Percentiles rank a stretch among this genome's conserved stretches.
phyloP scores from a whole-genome alignment of 2,797 vertebrate genomes.

The Takifugu ocellatus region DNA sequence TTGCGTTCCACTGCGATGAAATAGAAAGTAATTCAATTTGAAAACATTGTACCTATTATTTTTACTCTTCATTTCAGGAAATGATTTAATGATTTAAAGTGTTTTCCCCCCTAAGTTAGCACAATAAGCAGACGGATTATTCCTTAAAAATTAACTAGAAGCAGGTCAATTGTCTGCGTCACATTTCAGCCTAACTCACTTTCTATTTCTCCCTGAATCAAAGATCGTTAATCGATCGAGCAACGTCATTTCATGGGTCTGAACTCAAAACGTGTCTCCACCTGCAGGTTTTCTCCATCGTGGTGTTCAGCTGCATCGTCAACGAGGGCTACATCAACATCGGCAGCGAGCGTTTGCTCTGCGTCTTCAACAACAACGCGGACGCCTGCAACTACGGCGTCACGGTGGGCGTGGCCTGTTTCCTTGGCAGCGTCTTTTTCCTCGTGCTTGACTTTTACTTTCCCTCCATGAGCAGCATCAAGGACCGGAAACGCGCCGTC shows the following conservation, averaged over 20 bases:
- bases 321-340: slow-evolving; percentile 95
- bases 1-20: too few species aligned
- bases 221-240: too few species aligned
- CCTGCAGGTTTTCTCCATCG: slow-evolving; percentile 81
- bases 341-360: slow-evolving; percentile 81
- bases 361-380: slow-evolving; percentile 88
- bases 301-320: slow-evolving; percentile 92
- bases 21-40: too few species aligned
- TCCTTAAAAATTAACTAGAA: too few species aligned
- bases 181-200: too few species aligned
- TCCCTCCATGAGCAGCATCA: slow-evolving; percentile 93
- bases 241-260: slow-evolving; percentile 44
- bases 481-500: slow-evolving; percentile 85
- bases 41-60: too few species aligned
- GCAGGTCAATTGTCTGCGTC: too few species aligned
- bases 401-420: slow-evolving; percentile 85
- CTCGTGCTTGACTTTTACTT: slow-evolving; percentile 87
- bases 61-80: too few species aligned
- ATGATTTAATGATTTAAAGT: too few species aligned
- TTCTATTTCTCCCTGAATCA: too few species aligned
- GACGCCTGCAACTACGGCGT: slow-evolving; percentile 92
- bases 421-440: slow-evolving; percentile 88
- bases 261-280: slow-evolving; percentile 16
- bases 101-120: too few species aligned
- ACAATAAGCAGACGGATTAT: too few species aligned